Evolutionary conservation across 2,113 vertebrate genomes (phyloP).

Genomic region (Gobiocypris rarus): DNA sequence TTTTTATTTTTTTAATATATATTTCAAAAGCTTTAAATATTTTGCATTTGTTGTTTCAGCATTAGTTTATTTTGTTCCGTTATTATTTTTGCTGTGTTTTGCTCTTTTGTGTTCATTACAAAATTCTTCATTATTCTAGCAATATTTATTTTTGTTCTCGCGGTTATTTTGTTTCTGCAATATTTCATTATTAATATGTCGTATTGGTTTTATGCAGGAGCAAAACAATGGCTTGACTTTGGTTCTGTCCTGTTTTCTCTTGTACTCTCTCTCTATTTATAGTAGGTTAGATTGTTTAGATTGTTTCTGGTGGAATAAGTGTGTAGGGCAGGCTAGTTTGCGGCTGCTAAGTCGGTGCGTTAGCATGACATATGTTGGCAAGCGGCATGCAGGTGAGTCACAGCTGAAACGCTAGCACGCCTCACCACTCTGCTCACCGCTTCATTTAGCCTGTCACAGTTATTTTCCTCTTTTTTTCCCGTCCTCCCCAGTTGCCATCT

Average conservation of each 20-base stretch:
- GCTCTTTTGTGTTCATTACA: neutral
- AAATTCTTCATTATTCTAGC: neutral
- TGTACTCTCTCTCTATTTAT: neutral
- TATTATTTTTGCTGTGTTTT: conserved; percentile 61
- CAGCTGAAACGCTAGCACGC: neutral
- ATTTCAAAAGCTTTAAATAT: too few species aligned
- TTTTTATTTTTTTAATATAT: too few species aligned
- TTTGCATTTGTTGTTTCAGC: neutral
- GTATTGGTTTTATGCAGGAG: neutral
- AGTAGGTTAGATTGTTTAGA: neutral
- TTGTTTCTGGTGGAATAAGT: neutral
- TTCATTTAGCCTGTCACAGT: conserved; percentile 42
- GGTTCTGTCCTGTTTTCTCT: neutral
- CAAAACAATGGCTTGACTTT: neutral
- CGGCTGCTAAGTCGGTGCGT: neutral
- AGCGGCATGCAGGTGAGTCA: conserved; percentile 19
- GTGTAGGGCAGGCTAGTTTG: neutral
- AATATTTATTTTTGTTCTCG: neutral
- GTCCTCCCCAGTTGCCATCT: neutral
- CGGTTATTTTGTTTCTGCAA: neutral
- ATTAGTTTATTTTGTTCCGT: neutral
- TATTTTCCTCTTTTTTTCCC: neutral
- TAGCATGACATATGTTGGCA: conserved; percentile 28
- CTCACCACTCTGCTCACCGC: conserved; percentile 21
- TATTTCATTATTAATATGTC: neutral